Percentiles rank a stretch among this genome's conserved stretches.
Evolutionary conservation across 2,888 invertebrate species (phyloP).

Genomic region (Dusona sp.): DNA sequence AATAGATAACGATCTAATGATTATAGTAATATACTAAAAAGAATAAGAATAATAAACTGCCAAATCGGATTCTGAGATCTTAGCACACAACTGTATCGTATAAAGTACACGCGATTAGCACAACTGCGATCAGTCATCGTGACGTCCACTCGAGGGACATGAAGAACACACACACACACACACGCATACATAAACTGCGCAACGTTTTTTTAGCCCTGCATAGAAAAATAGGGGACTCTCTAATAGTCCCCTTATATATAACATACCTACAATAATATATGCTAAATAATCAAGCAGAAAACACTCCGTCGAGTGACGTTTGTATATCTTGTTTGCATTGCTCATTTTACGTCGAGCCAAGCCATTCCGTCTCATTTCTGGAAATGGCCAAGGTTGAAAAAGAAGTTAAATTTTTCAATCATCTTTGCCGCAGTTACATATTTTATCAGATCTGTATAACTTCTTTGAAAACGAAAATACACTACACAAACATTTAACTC

Average conservation of each 20-base stretch:
- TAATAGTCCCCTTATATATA: slow-evolving; percentile 20
- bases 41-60: slow-evolving; percentile 71
- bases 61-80: slow-evolving; percentile 53
- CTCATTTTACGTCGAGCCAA: slow-evolving; percentile 2
- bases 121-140: slow-evolving; percentile 63
- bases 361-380: slow-evolving; percentile 72
- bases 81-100: slow-evolving; percentile 27
- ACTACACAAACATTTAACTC: background rate
- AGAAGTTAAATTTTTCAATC: background rate
- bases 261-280: background rate
- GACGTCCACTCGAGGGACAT: slow-evolving; percentile 42
- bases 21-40: slow-evolving; percentile 26
- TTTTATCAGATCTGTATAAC: background rate
- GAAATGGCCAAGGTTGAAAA: slow-evolving; percentile 57
- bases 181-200: background rate
- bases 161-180: slow-evolving; percentile 6
- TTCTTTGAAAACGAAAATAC: background rate
- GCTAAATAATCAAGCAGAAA: slow-evolving; percentile 14
- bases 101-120: slow-evolving; percentile 60
- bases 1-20: slow-evolving; percentile 44
- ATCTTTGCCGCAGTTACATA: background rate
- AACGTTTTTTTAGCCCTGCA: slow-evolving; percentile 39
- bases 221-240: slow-evolving; percentile 35
- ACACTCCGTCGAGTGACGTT: slow-evolving; percentile 69
- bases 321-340: slow-evolving; percentile 56